Evolutionary conservation across 2,113 vertebrate genomes (phyloP).

Genomic region (Hemiscyllium ocellatum): DNA sequence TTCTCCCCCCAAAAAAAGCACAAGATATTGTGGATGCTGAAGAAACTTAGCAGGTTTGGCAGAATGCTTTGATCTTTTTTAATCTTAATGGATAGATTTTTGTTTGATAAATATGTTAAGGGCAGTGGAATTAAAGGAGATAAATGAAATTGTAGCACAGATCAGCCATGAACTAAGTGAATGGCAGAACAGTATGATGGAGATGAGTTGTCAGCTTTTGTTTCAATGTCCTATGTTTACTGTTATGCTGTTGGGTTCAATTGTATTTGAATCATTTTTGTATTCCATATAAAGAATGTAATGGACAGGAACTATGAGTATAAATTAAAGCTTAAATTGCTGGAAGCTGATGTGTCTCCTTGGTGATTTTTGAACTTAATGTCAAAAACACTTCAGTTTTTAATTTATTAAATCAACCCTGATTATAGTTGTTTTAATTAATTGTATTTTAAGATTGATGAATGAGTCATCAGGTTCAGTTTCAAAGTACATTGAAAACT

Average conservation of each 20-base stretch:
- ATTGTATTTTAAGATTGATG: background rate
- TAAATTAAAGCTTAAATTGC: background rate
- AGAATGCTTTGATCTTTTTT: no score
- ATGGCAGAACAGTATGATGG: background rate
- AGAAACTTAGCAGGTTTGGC: no score
- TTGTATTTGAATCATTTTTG: background rate
- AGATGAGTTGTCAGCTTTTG: background rate
- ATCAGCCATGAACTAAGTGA: background rate
- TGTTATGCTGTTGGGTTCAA: background rate
- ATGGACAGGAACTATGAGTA: background rate
- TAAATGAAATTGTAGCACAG: background rate
- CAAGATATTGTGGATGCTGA: no score
- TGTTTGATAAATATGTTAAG: background rate
- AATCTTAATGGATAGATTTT: background rate
- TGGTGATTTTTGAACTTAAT: background rate
- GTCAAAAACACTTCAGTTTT: background rate
- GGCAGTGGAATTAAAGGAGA: background rate
- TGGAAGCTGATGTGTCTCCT: background rate
- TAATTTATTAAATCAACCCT: background rate
- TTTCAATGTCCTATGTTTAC: background rate
- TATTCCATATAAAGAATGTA: background rate
- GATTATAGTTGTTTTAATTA: background rate
- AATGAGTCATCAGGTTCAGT: background rate
- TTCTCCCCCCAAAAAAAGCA: background rate
- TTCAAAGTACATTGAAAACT: background rate